Evolutionary conservation across 2,113 vertebrate genomes (phyloP), one percentile per base, ranked within the genome.

Genomic region (Myrmophylax atrothorax): DNA sequence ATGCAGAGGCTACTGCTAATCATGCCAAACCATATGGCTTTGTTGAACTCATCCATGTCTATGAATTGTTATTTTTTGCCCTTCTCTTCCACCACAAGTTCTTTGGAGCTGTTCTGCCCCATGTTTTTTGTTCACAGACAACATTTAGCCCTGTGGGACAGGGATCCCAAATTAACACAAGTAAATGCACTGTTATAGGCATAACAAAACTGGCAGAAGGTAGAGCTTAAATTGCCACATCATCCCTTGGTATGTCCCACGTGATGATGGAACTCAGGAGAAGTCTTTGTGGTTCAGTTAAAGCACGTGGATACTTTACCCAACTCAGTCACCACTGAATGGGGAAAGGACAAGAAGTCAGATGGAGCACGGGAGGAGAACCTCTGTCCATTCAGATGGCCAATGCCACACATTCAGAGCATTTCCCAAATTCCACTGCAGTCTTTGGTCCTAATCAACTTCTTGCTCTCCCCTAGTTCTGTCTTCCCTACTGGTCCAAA

Each of bases 341-440:
- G 22, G 29, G n/a, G n/a, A 60, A 84, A 55, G 44, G 46, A 44
- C 20, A 26, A 40, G 29, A 8, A 1, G 5, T 14, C 24, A 64
- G 28, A 52, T 16, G 18, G 16, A 82, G 17, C 29, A 59, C 44
- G 22, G 1, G 0, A 40, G 44, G 0, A 40, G 52, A 44, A 59
- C 7, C 52, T 53, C 47, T 49, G 52, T 46, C 29, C 53, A 31
- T 18, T 31, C 18, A 55, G 40, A 42, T 55, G 29, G 53, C 18
- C 29, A 55, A 33, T 33, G 31, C 18, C 31, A 55, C 31, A 55
- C 18, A 55, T 33, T 55, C 46, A 63, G 37, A 64, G 37, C 49
- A 37, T 58, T 35, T 58, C 56, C 37, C 44, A 93, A 10, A 22
- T 81, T 50, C 35, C 10, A 33, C 22, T 28, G 33, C 20, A 77